Evolutionary conservation across 2,888 invertebrate genomes (phyloP).

Genomic region (Zeuzera pyrina): DNA sequence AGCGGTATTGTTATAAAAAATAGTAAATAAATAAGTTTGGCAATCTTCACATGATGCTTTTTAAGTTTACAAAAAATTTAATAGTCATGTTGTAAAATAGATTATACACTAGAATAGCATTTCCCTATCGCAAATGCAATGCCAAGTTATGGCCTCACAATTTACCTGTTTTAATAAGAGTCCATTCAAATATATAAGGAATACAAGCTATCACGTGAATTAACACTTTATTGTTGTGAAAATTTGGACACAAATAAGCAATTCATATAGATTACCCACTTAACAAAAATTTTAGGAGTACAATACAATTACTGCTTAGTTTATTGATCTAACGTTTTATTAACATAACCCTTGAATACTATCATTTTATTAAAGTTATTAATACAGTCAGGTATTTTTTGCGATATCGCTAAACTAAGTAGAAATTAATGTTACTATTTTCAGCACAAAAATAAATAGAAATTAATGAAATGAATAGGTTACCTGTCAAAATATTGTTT

Average conservation of each 20-base stretch:
- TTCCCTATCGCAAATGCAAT: no score
- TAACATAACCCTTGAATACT: constrained; percentile 24
- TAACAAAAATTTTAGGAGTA: no score
- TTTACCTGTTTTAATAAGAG: no score
- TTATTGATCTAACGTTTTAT: constrained; percentile 21
- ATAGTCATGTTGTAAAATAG: no score
- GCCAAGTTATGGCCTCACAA: no score
- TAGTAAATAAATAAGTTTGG: no score
- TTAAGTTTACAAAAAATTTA: no score
- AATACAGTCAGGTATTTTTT: constrained; percentile 13
- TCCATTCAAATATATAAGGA: no score
- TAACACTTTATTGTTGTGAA: not conserved
- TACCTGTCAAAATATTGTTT: constrained; percentile 65
- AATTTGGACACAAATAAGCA: constrained; percentile 5
- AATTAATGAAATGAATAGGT: constrained; percentile 22
- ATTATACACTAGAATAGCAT: not conserved
- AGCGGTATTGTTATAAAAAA: no score
- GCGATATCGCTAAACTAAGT: constrained; percentile 17
- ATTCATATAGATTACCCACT: no score
- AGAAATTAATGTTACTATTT: constrained; percentile 13
- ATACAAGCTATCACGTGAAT: not conserved
- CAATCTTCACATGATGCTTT: no score
- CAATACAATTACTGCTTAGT: constrained; percentile 14
- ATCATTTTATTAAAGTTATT: constrained; percentile 16
- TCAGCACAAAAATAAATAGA: no score